phyloP scores from a whole-genome alignment of 2,888 invertebrate species.

The Tetheella fluctuosa region DNA sequence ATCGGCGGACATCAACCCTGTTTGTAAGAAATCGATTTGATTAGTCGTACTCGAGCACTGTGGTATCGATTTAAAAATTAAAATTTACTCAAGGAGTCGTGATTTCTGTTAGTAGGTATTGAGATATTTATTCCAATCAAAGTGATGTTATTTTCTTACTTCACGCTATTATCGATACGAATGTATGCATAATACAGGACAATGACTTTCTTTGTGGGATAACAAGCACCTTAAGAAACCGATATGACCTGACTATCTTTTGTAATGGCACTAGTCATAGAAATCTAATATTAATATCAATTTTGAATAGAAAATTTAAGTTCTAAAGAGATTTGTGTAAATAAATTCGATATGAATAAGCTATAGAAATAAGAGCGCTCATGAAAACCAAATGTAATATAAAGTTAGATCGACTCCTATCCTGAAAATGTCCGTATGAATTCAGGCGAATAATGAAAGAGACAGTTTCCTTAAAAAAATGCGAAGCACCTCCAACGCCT shows the following conservation, averaged over 20 bases:
- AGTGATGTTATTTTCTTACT: not conserved
- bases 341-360: constrained; percentile 6
- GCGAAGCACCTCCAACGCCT: constrained; percentile 15
- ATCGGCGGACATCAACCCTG: constrained; percentile 34
- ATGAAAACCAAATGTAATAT: not conserved
- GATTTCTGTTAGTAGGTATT: not conserved
- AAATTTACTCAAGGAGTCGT: constrained; percentile 5
- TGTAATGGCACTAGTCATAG: not conserved
- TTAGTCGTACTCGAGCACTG: constrained; percentile 27
- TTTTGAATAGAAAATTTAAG: not conserved
- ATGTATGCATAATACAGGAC: not conserved
- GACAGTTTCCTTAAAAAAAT: constrained; percentile 7
- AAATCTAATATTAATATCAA: not conserved
- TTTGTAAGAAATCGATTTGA: constrained; percentile 31
- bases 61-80: constrained; percentile 28
- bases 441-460: constrained; percentile 1
- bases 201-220: not conserved
- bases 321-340: not conserved
- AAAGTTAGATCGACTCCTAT: not conserved
- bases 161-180: not conserved
- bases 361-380: not conserved
- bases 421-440: not conserved
- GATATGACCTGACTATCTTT: not conserved
- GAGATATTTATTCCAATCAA: not conserved
- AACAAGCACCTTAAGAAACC: not conserved